Conservation (phyloP, 2,888 invertebrate genomes). For the Phasia obesa region DNA sequence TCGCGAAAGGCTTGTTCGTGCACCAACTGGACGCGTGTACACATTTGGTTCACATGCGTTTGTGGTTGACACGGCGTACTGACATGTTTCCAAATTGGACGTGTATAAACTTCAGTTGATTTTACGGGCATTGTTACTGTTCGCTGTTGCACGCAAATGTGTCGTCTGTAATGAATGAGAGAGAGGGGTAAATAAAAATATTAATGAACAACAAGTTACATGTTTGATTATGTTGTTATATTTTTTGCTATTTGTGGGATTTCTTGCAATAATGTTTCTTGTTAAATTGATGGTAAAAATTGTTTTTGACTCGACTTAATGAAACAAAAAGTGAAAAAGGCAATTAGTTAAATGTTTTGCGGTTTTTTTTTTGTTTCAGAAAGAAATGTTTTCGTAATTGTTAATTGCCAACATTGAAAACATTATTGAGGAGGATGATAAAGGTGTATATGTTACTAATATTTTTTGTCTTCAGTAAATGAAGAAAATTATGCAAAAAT, state of each 20-base stretch:
- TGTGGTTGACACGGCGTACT: conserved; percentile 83
- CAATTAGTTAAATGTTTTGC: conserved; percentile 29
- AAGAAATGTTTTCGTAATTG: conserved; percentile 14
- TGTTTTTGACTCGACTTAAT: conserved; percentile 25
- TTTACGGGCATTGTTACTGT: conserved; percentile 83
- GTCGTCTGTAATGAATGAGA: conserved; percentile 81
- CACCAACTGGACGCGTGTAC: conserved; percentile 84
- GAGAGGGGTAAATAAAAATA: background rate
- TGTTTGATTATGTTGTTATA: conserved; percentile 56
- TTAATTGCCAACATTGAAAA: conserved; percentile 10
- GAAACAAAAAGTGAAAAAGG: background rate
- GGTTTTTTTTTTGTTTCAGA: background rate
- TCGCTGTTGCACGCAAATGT: conserved; percentile 84
- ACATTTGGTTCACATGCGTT: conserved; percentile 83
- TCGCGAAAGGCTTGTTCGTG: conserved; percentile 84
- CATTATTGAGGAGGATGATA: background rate
- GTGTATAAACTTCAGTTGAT: conserved; percentile 83
- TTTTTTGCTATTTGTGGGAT: background rate
- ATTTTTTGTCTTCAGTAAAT: no score
- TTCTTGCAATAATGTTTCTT: background rate
- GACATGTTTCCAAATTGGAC: conserved; percentile 84
- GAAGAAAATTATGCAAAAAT: no score
- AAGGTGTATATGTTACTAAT: no score
- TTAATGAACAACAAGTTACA: conserved; percentile 42
- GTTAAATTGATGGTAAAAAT: conserved; percentile 24